phyloP scores from a whole-genome alignment of 1,140 invertebrate species.

The Tetramorium alpestre region DNA sequence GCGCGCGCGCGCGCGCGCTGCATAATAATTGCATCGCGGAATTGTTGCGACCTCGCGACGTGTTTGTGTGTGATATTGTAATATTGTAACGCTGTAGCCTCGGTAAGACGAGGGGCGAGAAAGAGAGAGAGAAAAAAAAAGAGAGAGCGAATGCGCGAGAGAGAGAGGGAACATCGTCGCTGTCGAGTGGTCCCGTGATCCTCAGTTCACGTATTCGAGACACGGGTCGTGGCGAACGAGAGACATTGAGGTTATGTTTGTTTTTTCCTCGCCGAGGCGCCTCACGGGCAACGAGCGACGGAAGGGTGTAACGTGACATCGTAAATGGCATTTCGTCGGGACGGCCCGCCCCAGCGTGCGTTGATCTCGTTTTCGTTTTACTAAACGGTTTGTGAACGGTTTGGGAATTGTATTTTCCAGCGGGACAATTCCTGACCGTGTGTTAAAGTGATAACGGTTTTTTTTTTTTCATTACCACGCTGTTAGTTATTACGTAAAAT shows the following conservation, averaged over 20 bases:
- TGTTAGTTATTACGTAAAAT: neutral
- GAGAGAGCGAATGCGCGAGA: neutral
- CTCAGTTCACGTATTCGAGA: neutral
- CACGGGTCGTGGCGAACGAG: neutral
- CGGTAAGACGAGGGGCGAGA: neutral
- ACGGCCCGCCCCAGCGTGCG: constrained; percentile 14
- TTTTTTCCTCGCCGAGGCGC: constrained; percentile 66
- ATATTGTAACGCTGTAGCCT: constrained; percentile 2
- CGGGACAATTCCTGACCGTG: neutral
- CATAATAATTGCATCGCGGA: constrained; percentile 45
- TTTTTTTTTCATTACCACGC: neutral
- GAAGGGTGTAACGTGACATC: constrained; percentile 67
- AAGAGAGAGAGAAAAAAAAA: neutral
- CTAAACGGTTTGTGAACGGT: neutral
- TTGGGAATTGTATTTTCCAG: neutral
- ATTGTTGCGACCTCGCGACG: constrained; percentile 29
- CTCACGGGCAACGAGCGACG: constrained; percentile 69
- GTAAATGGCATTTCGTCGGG: constrained; percentile 43
- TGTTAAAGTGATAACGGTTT: neutral
- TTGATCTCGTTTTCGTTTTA: constrained; percentile 4
- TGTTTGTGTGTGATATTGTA: constrained; percentile 28
- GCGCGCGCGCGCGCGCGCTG: constrained; percentile 19
- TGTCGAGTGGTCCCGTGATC: neutral
- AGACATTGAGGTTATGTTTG: constrained; percentile 78
- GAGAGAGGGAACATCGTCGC: neutral